These are phyloP conservation scores for Sesamia nonagrioides DNA, from an alignment of 1,140 invertebrate species.

Conservation along the genomic window DNA sequence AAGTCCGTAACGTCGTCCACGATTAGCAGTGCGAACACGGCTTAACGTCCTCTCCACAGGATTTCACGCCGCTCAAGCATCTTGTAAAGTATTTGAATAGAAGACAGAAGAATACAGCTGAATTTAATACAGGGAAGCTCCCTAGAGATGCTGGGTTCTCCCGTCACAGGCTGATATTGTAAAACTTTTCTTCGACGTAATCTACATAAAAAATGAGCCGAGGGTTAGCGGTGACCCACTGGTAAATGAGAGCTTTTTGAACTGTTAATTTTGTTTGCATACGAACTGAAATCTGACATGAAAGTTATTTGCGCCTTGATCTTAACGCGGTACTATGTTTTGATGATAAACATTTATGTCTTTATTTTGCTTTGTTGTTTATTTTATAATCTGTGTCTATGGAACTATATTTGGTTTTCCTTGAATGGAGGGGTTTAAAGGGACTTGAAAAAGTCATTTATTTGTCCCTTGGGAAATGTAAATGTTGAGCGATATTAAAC, in stretches of 20 bases:
- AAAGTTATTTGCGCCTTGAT: slow-evolving; percentile 71
- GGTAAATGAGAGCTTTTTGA: slow-evolving; percentile 81
- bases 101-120: slow-evolving; percentile 64
- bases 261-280: slow-evolving; percentile 83
- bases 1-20: background rate
- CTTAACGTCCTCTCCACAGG: slow-evolving; percentile 30
- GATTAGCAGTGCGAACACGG: background rate
- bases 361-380: slow-evolving; percentile 42
- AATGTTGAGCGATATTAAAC: background rate
- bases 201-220: slow-evolving; percentile 85
- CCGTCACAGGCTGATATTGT: slow-evolving; percentile 81
- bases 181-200: slow-evolving; percentile 82
- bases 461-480: background rate
- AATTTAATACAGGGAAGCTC: slow-evolving; percentile 72
- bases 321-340: slow-evolving; percentile 53
- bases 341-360: slow-evolving; percentile 44
- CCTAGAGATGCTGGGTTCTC: slow-evolving; percentile 64
- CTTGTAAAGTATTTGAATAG: slow-evolving; percentile 64
- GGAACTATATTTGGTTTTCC: slow-evolving; percentile 10
- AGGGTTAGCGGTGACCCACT: slow-evolving; percentile 76
- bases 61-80: slow-evolving; percentile 49
- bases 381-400: slow-evolving; percentile 32
- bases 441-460: background rate
- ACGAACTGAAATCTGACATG: slow-evolving; percentile 75
- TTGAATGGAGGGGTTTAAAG: background rate